These are phyloP conservation scores for Porphyrio hochstetteri DNA, from an alignment of 2,113 vertebrate genomes.

Conservation along the genomic window DNA sequence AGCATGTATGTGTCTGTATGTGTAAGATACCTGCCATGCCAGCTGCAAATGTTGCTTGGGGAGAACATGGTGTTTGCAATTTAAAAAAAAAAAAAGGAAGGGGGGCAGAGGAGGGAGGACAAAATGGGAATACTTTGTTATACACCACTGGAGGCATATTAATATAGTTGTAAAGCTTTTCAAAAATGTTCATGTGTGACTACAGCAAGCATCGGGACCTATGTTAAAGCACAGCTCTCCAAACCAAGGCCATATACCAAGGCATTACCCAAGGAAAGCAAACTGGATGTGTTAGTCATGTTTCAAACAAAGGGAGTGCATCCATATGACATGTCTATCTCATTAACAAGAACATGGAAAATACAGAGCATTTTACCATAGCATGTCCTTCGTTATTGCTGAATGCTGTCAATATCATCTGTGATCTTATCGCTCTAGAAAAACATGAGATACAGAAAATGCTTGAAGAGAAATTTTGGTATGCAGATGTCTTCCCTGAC, in stretches of 20 bases:
- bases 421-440: background rate
- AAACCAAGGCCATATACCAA: background rate
- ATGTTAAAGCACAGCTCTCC: background rate
- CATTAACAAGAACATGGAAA: accelerated
- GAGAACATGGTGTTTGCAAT: background rate
- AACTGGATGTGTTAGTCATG: background rate
- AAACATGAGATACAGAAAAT: background rate
- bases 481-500: background rate
- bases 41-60: background rate
- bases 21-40: background rate
- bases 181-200: background rate
- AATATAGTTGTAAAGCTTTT: background rate
- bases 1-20: background rate
- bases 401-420: background rate
- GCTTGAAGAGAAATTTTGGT: background rate
- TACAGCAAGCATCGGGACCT: background rate
- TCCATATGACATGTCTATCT: accelerated
- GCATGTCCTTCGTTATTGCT: too few species aligned
- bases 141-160: background rate
- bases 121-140: background rate
- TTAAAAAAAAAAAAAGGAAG: background rate
- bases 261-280: background rate
- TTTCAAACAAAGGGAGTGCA: background rate
- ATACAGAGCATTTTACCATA: background rate
- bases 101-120: background rate